phyloP scores from a whole-genome alignment of 2,888 invertebrate species.

The Cantharis rufa region DNA sequence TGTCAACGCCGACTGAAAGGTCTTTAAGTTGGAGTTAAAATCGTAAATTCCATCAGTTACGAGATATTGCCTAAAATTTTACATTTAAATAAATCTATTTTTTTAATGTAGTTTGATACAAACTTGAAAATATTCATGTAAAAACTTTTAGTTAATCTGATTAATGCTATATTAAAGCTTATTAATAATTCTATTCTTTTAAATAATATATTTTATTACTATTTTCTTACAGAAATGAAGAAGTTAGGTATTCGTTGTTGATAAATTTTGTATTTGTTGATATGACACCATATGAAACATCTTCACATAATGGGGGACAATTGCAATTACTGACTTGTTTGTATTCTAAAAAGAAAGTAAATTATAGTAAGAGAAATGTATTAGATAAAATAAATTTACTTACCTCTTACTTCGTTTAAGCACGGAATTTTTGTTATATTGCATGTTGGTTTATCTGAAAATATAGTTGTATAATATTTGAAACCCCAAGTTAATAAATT shows the following conservation, averaged over 20 bases:
- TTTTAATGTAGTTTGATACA: neutral
- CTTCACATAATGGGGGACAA: slow-evolving; percentile 48
- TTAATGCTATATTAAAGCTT: no score
- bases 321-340: neutral
- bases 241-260: slow-evolving; percentile 18
- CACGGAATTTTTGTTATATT: slow-evolving; percentile 48
- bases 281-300: slow-evolving; percentile 41
- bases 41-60: neutral
- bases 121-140: neutral
- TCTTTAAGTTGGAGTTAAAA: neutral
- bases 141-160: no score
- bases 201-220: neutral
- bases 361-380: neutral
- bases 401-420: slow-evolving; percentile 33
- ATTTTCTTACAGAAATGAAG: slow-evolving; percentile 18
- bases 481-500: no score
- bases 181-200: no score
- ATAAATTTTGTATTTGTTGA: slow-evolving; percentile 32
- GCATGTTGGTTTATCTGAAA: slow-evolving; percentile 42
- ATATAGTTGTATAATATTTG: neutral
- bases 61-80: neutral
- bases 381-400: slow-evolving; percentile 24
- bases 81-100: neutral
- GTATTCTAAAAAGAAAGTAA: neutral
- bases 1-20: neutral